Evolutionary conservation across 2,888 invertebrate species (phyloP), one percentile per base, ranked within the genome.

Genomic region (Andrena flavipes): DNA sequence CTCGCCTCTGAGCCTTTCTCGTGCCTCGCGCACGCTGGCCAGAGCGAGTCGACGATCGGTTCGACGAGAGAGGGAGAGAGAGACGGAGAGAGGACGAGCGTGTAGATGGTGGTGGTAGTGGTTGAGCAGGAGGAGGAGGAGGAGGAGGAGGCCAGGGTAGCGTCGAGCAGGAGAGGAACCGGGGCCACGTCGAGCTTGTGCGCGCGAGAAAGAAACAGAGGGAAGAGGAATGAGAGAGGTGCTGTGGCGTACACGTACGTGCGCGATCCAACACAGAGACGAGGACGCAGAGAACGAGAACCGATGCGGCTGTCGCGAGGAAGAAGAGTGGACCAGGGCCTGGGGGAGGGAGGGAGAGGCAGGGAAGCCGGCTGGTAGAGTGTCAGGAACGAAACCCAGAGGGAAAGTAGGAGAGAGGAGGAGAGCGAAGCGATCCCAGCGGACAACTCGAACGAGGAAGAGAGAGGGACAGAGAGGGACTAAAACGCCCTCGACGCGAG

Each of bases 281-380:
- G 64, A 63, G 78, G 79, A 83, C 84, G 79, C 72, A 73, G 84
- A 84, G 82, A 82, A 83, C 86, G 88, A 79, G 87, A 84, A 81
- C 84, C 82, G 87, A 86, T 83, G 88, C 86, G 85, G 87, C 87
- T 87, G 85, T 85, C 85, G 83, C 80, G 87, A 78, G 76, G 79
- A 81, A 77, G 86, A 80, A 72, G 80, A 80, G 80, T 49, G 69
- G 69, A 16, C 29, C n/a, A 29, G 70, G 71, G 35, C 59, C 30
- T 13, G 42, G 69, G 67, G 56, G 0, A 29, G 72, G 2, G 63
- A 48, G 64, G 51, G 26, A 42, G 48, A 10, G 35, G 23, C 56
- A 30, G 65, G 49, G 59, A 74, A 67, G 74, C 80, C 49, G 76
- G 69, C 76, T 77, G 76, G 87, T 85, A 81, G 82, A 87, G 87